A percentile compares a stretch with the other conserved stretches of the same genome.
These are phyloP conservation scores for Copidosoma floridanum DNA, from an alignment of 1,140 invertebrate genomes.

Conservation along the genomic window DNA sequence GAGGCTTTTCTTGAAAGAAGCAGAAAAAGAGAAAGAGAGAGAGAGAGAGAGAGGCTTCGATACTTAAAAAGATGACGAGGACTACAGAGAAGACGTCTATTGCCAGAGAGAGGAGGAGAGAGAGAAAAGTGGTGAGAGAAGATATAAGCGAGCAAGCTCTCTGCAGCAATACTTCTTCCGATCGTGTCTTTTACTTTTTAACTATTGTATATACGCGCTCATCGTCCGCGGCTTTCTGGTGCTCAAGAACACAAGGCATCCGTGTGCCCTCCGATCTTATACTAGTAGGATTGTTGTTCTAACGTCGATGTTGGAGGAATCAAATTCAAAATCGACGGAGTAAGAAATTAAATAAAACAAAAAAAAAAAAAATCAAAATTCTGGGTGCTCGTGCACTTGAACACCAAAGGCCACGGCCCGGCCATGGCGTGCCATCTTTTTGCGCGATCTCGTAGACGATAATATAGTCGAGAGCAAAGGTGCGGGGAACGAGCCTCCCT, in stretches of 20 bases:
- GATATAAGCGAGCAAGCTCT: background rate
- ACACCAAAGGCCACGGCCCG: background rate
- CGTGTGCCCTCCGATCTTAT: too few species aligned
- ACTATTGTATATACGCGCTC: background rate
- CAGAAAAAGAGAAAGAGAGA: too few species aligned
- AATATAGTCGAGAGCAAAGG: background rate
- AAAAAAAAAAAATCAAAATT: too few species aligned
- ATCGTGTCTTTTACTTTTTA: background rate
- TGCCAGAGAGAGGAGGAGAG: slow-evolving; percentile 1
- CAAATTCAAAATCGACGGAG: too few species aligned
- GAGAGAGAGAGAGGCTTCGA: background rate
- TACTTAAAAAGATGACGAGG: background rate
- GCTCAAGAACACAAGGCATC: background rate
- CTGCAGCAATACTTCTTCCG: background rate
- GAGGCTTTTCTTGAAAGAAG: too few species aligned
- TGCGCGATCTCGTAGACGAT: slow-evolving; percentile 9
- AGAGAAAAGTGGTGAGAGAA: background rate
- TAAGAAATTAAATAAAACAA: too few species aligned
- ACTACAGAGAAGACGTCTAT: background rate
- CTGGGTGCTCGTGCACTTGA: too few species aligned
- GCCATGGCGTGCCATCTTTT: slow-evolving; percentile 17
- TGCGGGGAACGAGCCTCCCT: background rate
- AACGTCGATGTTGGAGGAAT: too few species aligned
- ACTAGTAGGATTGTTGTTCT: too few species aligned
- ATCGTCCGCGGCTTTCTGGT: background rate